Conservation (phyloP, 2,113 vertebrate genomes). For the Lophura nycthemera region DNA sequence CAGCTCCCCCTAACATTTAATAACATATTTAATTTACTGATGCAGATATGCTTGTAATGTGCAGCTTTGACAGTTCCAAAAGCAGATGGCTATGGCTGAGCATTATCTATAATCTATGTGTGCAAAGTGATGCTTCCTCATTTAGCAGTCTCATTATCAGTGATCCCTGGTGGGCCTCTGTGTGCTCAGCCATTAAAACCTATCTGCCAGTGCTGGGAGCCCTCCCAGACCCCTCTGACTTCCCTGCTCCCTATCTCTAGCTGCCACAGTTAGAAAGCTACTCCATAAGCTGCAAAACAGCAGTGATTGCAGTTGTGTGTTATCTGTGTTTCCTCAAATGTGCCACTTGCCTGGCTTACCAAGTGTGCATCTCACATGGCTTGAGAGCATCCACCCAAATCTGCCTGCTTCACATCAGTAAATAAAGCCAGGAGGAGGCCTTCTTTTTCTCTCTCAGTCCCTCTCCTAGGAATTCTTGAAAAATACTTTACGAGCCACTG, state of each 20-base stretch:
- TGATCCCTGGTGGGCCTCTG: neutral
- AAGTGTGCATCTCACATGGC: neutral
- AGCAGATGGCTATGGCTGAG: neutral
- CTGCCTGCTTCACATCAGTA: neutral
- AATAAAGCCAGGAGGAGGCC: neutral
- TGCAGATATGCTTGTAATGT: neutral
- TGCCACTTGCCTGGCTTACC: neutral
- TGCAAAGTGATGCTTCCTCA: neutral
- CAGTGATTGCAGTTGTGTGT: neutral
- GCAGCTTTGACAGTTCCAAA: neutral
- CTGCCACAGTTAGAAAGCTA: neutral
- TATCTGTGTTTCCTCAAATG: neutral
- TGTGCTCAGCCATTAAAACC: neutral
- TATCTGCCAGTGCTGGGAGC: neutral
- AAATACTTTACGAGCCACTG: neutral
- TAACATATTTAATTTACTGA: neutral
- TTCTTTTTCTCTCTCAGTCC: neutral
- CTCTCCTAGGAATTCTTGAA: neutral
- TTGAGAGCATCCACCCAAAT: neutral
- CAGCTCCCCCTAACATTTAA: neutral
- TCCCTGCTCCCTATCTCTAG: neutral
- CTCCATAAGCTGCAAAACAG: neutral
- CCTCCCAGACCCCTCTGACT: neutral
- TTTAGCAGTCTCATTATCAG: accelerated
- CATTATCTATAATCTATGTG: neutral